A percentile compares a stretch with the other conserved stretches of the same genome.
Conservation (phyloP, 2,113 vertebrate species). For the Sturnus vulgaris region DNA sequence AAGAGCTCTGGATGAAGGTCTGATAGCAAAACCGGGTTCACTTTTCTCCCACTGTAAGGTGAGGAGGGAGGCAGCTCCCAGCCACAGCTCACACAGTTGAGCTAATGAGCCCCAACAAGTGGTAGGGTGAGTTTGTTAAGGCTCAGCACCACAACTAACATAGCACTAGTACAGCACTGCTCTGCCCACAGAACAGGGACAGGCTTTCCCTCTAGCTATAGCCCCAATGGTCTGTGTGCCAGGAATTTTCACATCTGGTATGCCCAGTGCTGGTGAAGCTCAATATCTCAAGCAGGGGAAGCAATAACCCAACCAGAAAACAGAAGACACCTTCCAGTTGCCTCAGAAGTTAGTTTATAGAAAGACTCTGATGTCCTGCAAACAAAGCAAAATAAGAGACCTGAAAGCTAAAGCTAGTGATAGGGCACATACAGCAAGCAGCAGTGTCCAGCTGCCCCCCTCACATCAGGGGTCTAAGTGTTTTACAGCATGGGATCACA, state of each 20-base stretch:
- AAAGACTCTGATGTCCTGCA: not conserved
- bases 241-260: not conserved
- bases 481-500: not conserved
- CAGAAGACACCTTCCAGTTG: not conserved
- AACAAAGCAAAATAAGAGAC: not conserved
- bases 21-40: not conserved
- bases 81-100: not conserved
- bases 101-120: not conserved
- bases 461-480: not conserved
- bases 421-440: not conserved
- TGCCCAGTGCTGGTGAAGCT: not conserved
- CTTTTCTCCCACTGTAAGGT: not conserved
- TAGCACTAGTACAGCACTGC: not conserved
- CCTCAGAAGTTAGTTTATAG: not conserved
- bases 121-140: not conserved
- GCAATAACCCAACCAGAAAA: not conserved
- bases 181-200: not conserved
- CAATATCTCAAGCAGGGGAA: not conserved
- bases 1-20: not conserved
- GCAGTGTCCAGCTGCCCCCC: not conserved
- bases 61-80: not conserved
- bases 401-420: not conserved
- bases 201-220: not conserved
- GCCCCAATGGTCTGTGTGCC: not conserved
- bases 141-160: accelerated